Conservation (phyloP, 2,113 vertebrate species). For the Cyrtonyx montezumae region DNA sequence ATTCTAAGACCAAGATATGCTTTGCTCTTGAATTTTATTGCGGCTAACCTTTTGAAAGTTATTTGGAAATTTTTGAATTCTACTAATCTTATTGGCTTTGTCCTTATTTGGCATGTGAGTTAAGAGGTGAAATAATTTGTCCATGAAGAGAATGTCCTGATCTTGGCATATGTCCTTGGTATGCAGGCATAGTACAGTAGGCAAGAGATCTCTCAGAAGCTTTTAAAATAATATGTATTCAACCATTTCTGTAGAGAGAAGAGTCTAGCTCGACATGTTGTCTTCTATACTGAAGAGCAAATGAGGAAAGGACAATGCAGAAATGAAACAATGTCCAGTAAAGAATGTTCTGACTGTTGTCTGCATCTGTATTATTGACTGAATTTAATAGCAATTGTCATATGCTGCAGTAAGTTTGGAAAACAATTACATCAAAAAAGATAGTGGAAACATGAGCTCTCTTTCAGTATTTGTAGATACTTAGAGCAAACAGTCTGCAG, state of each 20-base stretch:
- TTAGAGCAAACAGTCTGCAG: background rate
- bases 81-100: background rate
- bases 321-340: background rate
- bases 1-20: background rate
- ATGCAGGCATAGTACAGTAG: background rate
- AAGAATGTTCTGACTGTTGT: background rate
- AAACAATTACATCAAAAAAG: background rate
- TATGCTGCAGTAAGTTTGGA: background rate
- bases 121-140: background rate
- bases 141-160: background rate
- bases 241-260: background rate
- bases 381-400: background rate
- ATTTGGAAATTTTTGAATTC: background rate
- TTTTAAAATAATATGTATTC: background rate
- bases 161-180: background rate
- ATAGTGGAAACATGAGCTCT: background rate
- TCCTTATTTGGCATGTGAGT: background rate
- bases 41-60: background rate
- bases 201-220: fast-evolving
- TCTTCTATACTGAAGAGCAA: background rate
- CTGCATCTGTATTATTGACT: background rate
- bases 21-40: background rate
- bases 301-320: background rate
- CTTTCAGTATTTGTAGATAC: background rate
- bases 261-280: background rate